phyloP scores from a whole-genome alignment of 2,113 vertebrate species.

The Cairina moschata region DNA sequence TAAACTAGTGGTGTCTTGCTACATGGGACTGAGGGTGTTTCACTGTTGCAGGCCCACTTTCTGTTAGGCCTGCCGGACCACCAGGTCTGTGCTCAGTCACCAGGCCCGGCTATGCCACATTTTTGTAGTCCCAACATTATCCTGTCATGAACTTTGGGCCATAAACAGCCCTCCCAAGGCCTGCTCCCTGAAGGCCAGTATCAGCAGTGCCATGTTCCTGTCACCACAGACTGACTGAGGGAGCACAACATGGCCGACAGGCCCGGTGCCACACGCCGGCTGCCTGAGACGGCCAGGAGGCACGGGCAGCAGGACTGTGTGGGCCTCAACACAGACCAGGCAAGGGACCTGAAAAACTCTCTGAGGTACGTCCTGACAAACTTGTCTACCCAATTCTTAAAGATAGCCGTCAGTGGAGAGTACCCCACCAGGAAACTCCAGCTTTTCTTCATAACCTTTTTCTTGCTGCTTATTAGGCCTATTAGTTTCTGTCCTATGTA shows the following conservation, averaged over 20 bases:
- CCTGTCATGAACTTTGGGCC: rapidly evolving
- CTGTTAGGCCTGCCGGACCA: rapidly evolving
- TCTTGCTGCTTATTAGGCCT: neutral
- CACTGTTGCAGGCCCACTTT: rapidly evolving
- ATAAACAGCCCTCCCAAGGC: neutral
- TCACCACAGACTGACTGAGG: neutral
- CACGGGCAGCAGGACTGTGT: too few species aligned
- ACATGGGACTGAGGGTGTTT: rapidly evolving
- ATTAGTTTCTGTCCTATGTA: neutral
- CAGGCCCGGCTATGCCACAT: rapidly evolving
- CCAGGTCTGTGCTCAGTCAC: rapidly evolving
- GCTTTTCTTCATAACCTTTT: neutral
- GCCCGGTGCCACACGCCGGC: neutral
- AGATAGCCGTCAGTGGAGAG: neutral
- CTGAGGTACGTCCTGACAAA: neutral
- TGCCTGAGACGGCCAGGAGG: too few species aligned
- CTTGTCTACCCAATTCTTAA: neutral
- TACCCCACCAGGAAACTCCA: neutral
- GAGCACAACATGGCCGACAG: neutral
- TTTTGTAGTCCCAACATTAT: rapidly evolving
- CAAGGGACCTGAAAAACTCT: neutral
- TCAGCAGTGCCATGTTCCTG: neutral
- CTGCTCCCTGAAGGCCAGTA: neutral
- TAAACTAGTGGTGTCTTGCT: neutral
- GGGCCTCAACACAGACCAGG: neutral